These are phyloP conservation scores for Polydrusus tereticollis DNA, from an alignment of 2,888 invertebrate species.

Conservation along the genomic window DNA sequence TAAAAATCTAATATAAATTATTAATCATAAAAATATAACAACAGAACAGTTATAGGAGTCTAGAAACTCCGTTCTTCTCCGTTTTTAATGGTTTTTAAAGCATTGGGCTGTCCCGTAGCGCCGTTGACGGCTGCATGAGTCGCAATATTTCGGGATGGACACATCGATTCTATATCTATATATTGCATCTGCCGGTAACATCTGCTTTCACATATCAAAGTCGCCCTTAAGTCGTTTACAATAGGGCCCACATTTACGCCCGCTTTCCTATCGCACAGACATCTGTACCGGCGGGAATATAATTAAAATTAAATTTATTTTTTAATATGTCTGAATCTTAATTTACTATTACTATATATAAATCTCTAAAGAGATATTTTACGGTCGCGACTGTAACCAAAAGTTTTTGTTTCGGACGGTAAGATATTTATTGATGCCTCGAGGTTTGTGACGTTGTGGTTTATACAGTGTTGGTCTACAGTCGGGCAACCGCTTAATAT, in stretches of 20 bases:
- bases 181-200: slow-evolving; percentile 58
- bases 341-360: slow-evolving; percentile 26
- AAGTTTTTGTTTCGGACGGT: background rate
- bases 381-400: background rate
- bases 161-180: slow-evolving; percentile 56
- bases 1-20: background rate
- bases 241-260: slow-evolving; percentile 41
- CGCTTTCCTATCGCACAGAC: slow-evolving; percentile 47
- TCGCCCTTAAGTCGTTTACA: slow-evolving; percentile 47
- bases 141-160: slow-evolving; percentile 58
- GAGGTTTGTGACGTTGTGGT: background rate
- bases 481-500: no score
- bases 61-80: slow-evolving; percentile 30
- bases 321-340: slow-evolving; percentile 42
- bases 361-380: slow-evolving; percentile 11
- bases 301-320: slow-evolving; percentile 53
- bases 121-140: slow-evolving; percentile 57
- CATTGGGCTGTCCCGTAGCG: slow-evolving; percentile 49
- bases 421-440: background rate
- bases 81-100: slow-evolving; percentile 45
- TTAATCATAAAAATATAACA: background rate
- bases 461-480: no score
- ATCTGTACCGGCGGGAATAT: slow-evolving; percentile 53
- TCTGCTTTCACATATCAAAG: slow-evolving; percentile 54
- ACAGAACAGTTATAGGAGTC: slow-evolving; percentile 26